Conservation (phyloP, 2,113 vertebrate genomes). For the Meleagris gallopavo region DNA sequence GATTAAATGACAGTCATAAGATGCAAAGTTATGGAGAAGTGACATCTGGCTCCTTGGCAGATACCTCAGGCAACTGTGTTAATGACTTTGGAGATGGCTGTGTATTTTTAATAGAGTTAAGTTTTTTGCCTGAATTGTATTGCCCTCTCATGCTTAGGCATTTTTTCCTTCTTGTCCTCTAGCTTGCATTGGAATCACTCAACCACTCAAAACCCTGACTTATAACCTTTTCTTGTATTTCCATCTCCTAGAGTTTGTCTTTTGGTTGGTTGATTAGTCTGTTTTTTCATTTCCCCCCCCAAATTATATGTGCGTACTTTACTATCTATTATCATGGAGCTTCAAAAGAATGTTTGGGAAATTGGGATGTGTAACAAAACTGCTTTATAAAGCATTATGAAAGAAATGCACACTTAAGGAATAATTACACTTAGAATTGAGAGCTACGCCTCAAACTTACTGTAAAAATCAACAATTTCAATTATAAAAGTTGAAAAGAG, state of each 20-base stretch:
- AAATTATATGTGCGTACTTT: neutral
- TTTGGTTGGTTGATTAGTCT: neutral
- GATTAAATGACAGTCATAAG: constrained; percentile 74
- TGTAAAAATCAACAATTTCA: constrained; percentile 47
- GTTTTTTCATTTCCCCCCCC: accelerated
- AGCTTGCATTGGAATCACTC: constrained; percentile 62
- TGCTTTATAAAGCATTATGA: constrained; percentile 16
- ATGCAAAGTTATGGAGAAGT: constrained; percentile 68
- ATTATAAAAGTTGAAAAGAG: neutral
- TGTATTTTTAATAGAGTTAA: constrained; percentile 69
- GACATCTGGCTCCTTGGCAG: constrained; percentile 78
- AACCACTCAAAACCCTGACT: constrained; percentile 64
- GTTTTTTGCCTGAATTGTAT: constrained; percentile 65
- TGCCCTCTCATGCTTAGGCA: constrained; percentile 40
- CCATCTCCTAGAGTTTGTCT: constrained; percentile 25
- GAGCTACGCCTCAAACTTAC: constrained; percentile 47
- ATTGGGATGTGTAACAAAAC: constrained; percentile 26
- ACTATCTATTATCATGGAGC: constrained; percentile 14
- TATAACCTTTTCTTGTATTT: constrained; percentile 58
- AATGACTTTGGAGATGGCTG: constrained; percentile 76
- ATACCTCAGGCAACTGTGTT: constrained; percentile 73
- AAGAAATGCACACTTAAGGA: constrained; percentile 37
- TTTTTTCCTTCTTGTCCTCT: constrained; percentile 67
- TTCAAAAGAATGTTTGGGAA: constrained; percentile 24
- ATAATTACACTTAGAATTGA: constrained; percentile 55